Base-by-base conservation (phyloP, 2,888 invertebrate species). In the Microctonus aethiopoides region DNA sequence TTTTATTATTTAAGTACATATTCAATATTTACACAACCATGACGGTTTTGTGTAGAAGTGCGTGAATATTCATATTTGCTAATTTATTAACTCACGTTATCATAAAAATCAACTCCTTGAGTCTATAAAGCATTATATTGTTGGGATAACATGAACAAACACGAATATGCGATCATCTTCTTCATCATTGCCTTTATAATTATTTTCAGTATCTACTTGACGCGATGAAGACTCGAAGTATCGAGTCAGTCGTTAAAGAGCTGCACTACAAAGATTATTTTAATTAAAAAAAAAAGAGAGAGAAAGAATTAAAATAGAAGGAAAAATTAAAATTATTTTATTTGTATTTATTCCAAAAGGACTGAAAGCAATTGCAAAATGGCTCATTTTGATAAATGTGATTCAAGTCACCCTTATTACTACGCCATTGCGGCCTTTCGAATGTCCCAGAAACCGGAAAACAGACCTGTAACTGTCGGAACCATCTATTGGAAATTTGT, bases 401-500 rank as follows among this genome's bases (percentile, higher is more conserved):
- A 82, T 76, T 76, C 78, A 69, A 78, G 75, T 41, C 83, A 83
- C 72, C 83, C 83, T 66, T 83, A 80, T 70, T n/a, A n/a, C n/a
- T 80, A 74, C 72, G 77, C 75, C 32, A 79, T 83, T 63, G 81
- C 81, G 16, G 82, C 81, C 16, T 76, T 78, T 46, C 79, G 82
- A 70, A 83, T 83, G 82, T 76, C 74, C 71, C 81, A 80, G 71
- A 79, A 77, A 22, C 77, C 80, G 36, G 82, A 82, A 77, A 75
- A 72, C 10, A 81, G 77, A 73, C 73, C 75, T 57, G 77, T 83
- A 67, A 83, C 83, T 9, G 71, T 75, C 61, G 83, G 77, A 54
- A 79, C 79, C 68, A 73, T 81, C 70, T 83, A 80, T 78, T 83
- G 83, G 83, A 83, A 83, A 76, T 82, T 82, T 56, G 83, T 78